A percentile compares a stretch with the other conserved stretches of the same genome.
These are phyloP conservation scores for Cheilosia vulpina DNA, from an alignment of 2,888 invertebrate genomes.

Conservation along the genomic window DNA sequence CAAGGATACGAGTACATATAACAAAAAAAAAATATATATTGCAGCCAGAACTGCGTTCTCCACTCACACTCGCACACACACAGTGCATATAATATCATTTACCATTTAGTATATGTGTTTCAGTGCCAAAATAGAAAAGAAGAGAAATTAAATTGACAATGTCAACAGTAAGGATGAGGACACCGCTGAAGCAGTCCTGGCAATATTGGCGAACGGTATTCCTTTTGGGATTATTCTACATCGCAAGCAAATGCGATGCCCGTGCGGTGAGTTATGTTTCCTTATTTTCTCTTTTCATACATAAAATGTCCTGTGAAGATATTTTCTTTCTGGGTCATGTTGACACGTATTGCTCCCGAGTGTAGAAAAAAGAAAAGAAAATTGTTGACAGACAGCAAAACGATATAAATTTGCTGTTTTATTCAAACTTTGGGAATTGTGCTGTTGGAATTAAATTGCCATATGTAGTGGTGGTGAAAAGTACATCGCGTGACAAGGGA, in stretches of 20 bases:
- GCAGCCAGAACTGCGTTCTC: conserved; percentile 38
- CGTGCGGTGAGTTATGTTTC: conserved; percentile 66
- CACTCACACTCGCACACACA: conserved; percentile 7
- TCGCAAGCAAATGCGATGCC: conserved; percentile 71
- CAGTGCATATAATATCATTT: conserved; percentile 41
- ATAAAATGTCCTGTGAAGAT: background rate
- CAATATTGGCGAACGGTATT: conserved; percentile 68
- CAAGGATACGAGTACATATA: conserved; percentile 19
- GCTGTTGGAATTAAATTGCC: conserved; percentile 18
- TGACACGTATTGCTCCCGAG: conserved; percentile 22
- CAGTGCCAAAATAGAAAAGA: conserved; percentile 47
- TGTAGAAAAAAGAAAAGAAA: conserved; percentile 2
- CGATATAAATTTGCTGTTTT: conserved; percentile 37
- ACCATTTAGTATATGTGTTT: conserved; percentile 29
- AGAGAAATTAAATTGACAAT: conserved; percentile 50
- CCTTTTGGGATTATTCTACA: conserved; percentile 71
- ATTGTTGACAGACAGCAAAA: conserved; percentile 10
- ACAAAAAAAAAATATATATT: background rate
- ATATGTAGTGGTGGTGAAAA: background rate
- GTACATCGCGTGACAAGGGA: conserved; percentile 60
- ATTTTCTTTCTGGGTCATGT: conserved; percentile 16
- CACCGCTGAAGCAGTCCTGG: conserved; percentile 63
- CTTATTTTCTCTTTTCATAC: background rate
- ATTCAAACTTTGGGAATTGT: conserved; percentile 20
- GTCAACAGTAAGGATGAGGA: conserved; percentile 65